These are phyloP conservation scores for Scaptomyza tumidula DNA, from an alignment of 2,888 invertebrate genomes.

Conservation along the genomic window DNA sequence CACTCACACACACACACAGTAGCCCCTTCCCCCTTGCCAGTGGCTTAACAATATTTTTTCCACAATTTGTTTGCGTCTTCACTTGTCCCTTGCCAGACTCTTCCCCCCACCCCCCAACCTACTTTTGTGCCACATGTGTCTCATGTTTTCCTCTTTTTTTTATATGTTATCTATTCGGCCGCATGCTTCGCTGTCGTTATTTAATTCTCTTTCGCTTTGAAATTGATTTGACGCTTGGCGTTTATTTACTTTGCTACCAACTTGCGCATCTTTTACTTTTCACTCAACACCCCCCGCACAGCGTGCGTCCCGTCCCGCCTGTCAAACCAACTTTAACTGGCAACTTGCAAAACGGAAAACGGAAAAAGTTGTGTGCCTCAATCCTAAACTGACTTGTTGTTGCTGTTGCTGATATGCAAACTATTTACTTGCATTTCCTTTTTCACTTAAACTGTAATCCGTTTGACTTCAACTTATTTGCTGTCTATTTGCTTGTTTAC, in stretches of 20 bases:
- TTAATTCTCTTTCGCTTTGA: conserved; percentile 64
- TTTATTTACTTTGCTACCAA: conserved; percentile 37
- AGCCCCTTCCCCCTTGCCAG: not conserved
- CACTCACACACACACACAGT: not conserved
- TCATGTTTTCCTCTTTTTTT: conserved; percentile 8
- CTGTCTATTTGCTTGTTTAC: conserved; percentile 24
- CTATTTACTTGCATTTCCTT: conserved; percentile 9
- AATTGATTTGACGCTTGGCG: conserved; percentile 64
- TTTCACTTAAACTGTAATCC: conserved; percentile 11
- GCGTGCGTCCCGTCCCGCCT: not conserved
- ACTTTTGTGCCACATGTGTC: conserved; percentile 47
- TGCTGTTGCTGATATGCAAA: conserved; percentile 24
- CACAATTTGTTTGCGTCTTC: conserved; percentile 76
- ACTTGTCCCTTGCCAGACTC: conserved; percentile 40
- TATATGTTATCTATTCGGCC: conserved; percentile 66
- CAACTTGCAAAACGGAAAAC: conserved; percentile 22
- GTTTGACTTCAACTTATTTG: conserved; percentile 19
- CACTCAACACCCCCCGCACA: conserved; percentile 11
- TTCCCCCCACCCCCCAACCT: no score
- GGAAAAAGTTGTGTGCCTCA: conserved; percentile 30
- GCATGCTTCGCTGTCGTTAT: conserved; percentile 64
- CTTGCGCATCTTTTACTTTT: conserved; percentile 32
- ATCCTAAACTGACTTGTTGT: conserved; percentile 24
- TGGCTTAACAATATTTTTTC: conserved; percentile 56
- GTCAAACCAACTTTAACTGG: conserved; percentile 38